These are phyloP conservation scores for Trematocara zebra DNA, from an alignment of 2,113 vertebrate species.

Conservation along the genomic window DNA sequence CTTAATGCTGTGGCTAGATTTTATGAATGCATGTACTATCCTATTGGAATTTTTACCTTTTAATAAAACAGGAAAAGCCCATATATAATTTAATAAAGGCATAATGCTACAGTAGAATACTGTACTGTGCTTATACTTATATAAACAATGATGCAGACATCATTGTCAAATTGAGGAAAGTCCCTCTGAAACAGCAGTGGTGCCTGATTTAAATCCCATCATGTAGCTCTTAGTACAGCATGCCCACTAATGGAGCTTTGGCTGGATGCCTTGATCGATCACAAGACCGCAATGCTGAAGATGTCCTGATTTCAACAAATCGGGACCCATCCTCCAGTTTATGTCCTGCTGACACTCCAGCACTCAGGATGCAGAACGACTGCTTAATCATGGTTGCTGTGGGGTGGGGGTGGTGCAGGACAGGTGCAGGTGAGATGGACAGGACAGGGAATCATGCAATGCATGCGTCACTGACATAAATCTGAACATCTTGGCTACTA, in stretches of 20 bases:
- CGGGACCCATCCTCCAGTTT: background rate
- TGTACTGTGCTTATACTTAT: background rate
- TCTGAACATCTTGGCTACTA: slow-evolving; percentile 11
- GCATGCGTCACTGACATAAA: slow-evolving; percentile 43
- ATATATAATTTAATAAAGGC: background rate
- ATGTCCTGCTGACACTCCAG: background rate
- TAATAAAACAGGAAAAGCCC: background rate
- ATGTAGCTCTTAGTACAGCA: background rate
- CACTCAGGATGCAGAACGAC: background rate
- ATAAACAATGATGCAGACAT: background rate
- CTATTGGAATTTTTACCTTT: background rate
- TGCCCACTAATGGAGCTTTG: slow-evolving; percentile 54
- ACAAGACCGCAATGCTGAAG: slow-evolving; percentile 1
- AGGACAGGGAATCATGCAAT: background rate
- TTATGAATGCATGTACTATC: background rate
- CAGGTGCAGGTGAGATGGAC: background rate
- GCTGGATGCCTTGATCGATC: slow-evolving; percentile 43
- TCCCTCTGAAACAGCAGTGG: background rate
- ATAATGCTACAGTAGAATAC: background rate
- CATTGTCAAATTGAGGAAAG: background rate
- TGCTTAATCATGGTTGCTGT: background rate
- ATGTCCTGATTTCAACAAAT: slow-evolving; percentile 38
- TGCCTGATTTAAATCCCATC: background rate
- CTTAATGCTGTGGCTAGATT: background rate
- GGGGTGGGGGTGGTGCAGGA: background rate